Percentiles rank a stretch among this genome's conserved stretches.
Conservation (phyloP, 2,888 invertebrate species). For the Philaethria dido region DNA sequence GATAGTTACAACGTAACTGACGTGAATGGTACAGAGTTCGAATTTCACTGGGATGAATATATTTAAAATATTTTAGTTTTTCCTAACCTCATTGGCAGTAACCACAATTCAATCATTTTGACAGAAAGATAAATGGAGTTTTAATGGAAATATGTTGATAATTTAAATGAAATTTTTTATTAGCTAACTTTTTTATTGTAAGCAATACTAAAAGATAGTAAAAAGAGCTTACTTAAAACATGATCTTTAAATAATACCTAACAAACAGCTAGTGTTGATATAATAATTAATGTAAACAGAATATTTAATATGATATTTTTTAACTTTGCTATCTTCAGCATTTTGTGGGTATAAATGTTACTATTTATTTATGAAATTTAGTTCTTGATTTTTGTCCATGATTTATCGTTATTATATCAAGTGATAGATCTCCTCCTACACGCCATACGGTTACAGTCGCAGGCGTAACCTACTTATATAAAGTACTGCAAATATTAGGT, state of each 20-base stretch:
- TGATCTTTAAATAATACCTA: background rate
- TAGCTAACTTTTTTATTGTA: too few relatives aligned
- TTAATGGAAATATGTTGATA: too few relatives aligned
- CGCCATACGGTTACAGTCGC: background rate
- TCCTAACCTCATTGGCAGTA: too few relatives aligned
- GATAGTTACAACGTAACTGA: too few relatives aligned
- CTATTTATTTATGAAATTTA: background rate
- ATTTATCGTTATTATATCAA: conserved; percentile 3
- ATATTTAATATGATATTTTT: background rate
- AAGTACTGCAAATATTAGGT: background rate
- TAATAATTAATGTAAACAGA: background rate
- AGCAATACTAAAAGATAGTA: background rate
- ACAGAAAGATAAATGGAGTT: too few relatives aligned
- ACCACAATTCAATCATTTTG: too few relatives aligned
- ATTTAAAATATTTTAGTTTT: too few relatives aligned
- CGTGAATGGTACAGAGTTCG: background rate
- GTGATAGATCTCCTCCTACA: conserved; percentile 10
- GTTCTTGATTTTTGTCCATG: background rate
- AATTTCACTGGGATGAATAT: too few relatives aligned
- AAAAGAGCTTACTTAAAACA: background rate
- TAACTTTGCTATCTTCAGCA: too few relatives aligned
- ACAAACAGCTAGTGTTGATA: background rate
- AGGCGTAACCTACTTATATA: conserved; percentile 19
- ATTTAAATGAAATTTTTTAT: too few relatives aligned
- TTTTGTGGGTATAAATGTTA: too few relatives aligned